Evolutionary conservation across 2,113 vertebrate species (phyloP), one percentile per base, ranked within the genome.

Genomic region (Tachycineta bicolor): DNA sequence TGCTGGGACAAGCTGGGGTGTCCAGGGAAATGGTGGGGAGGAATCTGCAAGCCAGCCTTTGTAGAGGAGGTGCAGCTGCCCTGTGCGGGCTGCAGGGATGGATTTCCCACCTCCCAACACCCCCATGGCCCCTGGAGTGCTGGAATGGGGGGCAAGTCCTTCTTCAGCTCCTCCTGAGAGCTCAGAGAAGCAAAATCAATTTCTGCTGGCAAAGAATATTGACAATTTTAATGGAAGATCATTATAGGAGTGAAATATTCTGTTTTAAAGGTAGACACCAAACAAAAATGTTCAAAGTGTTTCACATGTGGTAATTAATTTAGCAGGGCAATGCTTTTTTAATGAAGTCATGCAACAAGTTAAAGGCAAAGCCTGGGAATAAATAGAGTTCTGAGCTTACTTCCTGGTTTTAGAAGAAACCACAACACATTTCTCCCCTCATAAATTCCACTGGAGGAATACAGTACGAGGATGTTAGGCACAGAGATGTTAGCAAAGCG

Each of bases 291-390:
- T 83, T 97, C 87, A 88, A 93, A 96, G 95, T 1, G 2, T 85
- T 94, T 83, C 87, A 52, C 59, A 20, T 79, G 44, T 50, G 71
- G 83, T 88, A 87, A 93, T 96, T 89, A 87, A 92, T 93, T 80
- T 86, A 91, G 55, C 63, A 50, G 92, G 79, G 87, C 78, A 41
- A 23, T 90, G 82, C 21, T 76, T 86, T 92, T 93, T 92, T 89
- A 94, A 96, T 87, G 80, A 88, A 95, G 53, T 74, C 49, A 12
- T 78, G 80, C 92, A 94, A 94, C 88, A 93, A 87, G 76, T 93
- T 60, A 65, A 47, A 60, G 37, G 41, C 49, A 87, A 75, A 93
- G 60, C 41, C 53, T 26, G 77, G 47, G 69, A 84, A 84, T 60
- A 81, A 88, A 84, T 14, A 55, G 56, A 69, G 18, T 58, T 86